Evolutionary conservation across 2,113 vertebrate species (phyloP), one percentile per base, ranked within the genome.

Genomic region (Rhynchomys soricoides): DNA sequence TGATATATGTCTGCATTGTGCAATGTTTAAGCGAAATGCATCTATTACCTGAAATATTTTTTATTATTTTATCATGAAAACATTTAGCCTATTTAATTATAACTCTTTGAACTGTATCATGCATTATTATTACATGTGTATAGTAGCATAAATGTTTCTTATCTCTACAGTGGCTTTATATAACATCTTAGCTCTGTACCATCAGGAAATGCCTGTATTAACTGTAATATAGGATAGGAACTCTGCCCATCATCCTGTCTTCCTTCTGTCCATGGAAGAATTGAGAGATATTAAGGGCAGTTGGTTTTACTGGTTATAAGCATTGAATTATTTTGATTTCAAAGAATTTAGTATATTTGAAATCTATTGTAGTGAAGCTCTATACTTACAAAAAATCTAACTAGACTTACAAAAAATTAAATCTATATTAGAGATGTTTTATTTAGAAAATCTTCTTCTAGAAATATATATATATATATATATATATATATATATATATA

Each of bases 261-360:
- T 59, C 11, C 21, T 87, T 31, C 4, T 89, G 3, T 37, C 9
- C 50, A 19, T 1, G 3, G 37, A 9, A 92, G 21, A 91, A 34
- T 1, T 29, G 29, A 16, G 0, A 0, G 7, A 2, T 1, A 1
- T 34, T 12, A 43, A 45, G 1, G 1, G 3, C 2, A 31, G 15
- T 70, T 12, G 52, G 12, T 62, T n/a, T 34, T 48, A 68, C 7
- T 7, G 29, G 8, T 37, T 59, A 3, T 48, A 77, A 74, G 3
- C 37, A 45, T 21, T 7, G 7, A 40, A 48, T 74, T 68, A 66
- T 68, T 91, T 79, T 94, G 11, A 70, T 19, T 13, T 17, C 50
- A 81, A 75, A 89, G n/a, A n/a, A 24, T 17, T 31, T 31, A 8
- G 29, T 37, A 43, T 59, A 55, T 15, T 0, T 40, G 15, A 70